Conservation (phyloP, 2,113 vertebrate genomes). For the Leucosticte australis region DNA sequence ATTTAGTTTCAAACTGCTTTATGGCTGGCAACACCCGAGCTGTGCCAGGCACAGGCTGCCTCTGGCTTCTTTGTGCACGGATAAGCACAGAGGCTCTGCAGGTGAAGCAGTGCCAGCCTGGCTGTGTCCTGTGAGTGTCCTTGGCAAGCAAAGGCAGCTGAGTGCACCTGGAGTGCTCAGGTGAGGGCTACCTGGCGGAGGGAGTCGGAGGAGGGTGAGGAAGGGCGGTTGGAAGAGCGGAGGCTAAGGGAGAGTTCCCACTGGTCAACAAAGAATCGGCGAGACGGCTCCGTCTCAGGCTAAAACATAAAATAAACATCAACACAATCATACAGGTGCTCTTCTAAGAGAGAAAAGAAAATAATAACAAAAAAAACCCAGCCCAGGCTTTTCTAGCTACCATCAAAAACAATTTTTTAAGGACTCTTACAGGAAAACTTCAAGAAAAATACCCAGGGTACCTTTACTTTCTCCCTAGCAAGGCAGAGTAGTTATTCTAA, state of each 20-base stretch:
- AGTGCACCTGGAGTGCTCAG: neutral
- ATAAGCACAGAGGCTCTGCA: neutral
- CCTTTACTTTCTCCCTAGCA: neutral
- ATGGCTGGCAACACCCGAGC: neutral
- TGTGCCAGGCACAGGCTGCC: neutral
- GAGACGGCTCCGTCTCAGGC: constrained; percentile 83
- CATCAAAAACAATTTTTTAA: neutral
- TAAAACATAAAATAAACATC: constrained; percentile 72
- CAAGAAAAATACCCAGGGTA: neutral
- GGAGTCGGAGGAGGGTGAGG: constrained; percentile 80
- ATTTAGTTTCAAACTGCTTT: neutral
- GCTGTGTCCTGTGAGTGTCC: neutral
- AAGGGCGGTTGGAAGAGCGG: constrained; percentile 73
- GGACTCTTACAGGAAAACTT: neutral
- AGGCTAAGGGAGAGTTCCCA: constrained; percentile 83
- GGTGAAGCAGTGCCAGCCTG: constrained; percentile 32
- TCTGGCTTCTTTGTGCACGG: neutral
- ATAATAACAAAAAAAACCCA: neutral
- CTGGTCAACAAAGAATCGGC: constrained; percentile 85
- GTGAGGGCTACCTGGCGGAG: constrained; percentile 87
- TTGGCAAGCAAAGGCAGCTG: constrained; percentile 18
- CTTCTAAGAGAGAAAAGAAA: neutral
- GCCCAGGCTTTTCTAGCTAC: neutral
- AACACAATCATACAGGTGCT: neutral
- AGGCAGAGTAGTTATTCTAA: neutral